Evolutionary conservation across 2,113 vertebrate genomes (phyloP), one percentile per base, ranked within the genome.

Genomic region (Cottus gobio): DNA sequence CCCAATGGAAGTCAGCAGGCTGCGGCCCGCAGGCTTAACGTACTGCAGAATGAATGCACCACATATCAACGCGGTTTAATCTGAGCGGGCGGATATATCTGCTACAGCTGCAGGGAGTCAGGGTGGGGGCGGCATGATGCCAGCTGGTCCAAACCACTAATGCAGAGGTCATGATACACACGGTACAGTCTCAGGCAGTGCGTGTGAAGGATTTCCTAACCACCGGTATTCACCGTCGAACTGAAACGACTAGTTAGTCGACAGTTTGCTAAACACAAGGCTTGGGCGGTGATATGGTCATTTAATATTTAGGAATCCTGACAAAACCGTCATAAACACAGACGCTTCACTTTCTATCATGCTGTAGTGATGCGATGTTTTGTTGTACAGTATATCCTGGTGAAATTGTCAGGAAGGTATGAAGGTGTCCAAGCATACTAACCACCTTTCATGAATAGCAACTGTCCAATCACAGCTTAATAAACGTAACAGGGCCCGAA

Each of bases 61-160:
- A 80, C 75, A 71, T 89, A 87, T 90, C 85, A 80, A 54, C 85
- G 86, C 6, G 56, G 36, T 92, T 88, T 88, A 85, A 80, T 81
- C 64, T 71, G 86, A 87, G 75, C 61, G 30, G 82, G 70, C 75
- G 77, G 82, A 86, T 82, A 71, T 83, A 83, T 85, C 82, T 86
- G 80, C 77, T 63, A 0, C 36, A 12, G 1, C 84, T 22, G 75
- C 13, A 10, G 85, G 82, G 75, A 81, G 79, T 78, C 78, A 68
- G 77, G 74, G 62, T 28, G 44, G 39, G 39, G 73, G n/a, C 69
- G 86, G 83, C 65, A 67, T 15, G 39, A 39, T 63, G 76, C 86
- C 89, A 90, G 89, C 85, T 80, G 80, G 64, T 77, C 71, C 64
- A 67, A 75, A 37, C 71, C n/a, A 67, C 2, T 71, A 39, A 79